Base-by-base conservation (phyloP, 2,113 vertebrate genomes). In the Apistogramma diplotaenia region DNA sequence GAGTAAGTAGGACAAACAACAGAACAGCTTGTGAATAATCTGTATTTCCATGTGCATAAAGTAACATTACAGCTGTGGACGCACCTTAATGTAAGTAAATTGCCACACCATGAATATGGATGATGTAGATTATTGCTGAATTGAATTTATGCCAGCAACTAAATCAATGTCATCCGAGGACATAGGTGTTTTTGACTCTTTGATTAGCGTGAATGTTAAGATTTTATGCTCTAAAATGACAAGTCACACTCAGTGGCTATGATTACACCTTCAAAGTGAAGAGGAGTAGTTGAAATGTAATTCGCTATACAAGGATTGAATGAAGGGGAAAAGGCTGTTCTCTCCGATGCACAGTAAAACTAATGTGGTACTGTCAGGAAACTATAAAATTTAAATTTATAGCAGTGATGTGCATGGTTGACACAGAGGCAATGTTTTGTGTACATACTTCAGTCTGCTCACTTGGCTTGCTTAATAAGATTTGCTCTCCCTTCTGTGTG, bases 131-230 rank as follows among this genome's bases (percentile, higher is more conserved):
- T 88, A 90, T 89, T 89, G 87, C 83, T 60, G 83, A 84, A 89
- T 86, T 89, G 86, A 89, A 92, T 91, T 91, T 70, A 87, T 62
- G 85, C 87, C 86, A 75, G 89, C 74, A 88, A 89, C 78, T 89
- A 89, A 90, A 91, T 92, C 91, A 93, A 91, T 88, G 92, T 91
- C 88, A 88, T 54, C 23, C 23, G 89, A 84, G 89, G 92, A 93
- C 88, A 49, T 71, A 21, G 85, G 76, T 85, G 88, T 90, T 89
- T 89, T 49, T 73, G 89, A 87, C 85, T 88, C 88, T 89, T 82
- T 88, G 78, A 91, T 92, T 86, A 85, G 78, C 77, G 2, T 35
- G 79, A 84, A 83, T 27, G 79, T 33, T 46, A 55, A 78, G 53
- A 81, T 78, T 55, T 61, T 74, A 58, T 16, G 37, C 74, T 81